Evolutionary conservation across 2,797 vertebrate species (phyloP), one percentile per base, ranked within the genome.

Genomic region (Dromococcyx pavoninus): DNA sequence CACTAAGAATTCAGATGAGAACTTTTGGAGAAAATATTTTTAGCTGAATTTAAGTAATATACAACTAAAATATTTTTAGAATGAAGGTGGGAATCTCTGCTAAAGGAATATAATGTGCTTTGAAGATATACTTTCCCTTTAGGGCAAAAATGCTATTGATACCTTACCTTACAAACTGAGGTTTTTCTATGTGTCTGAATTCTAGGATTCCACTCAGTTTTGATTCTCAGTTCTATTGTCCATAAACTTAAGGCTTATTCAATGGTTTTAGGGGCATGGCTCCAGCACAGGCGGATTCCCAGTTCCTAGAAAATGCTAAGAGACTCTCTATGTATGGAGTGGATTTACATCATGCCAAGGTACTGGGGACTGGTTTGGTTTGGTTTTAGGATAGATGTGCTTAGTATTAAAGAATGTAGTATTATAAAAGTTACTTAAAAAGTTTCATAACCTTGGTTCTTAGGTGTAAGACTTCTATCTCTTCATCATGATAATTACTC

Each of bases 291-390:
- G 99, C 99, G 4, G 99, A 99, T 93, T 90, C 98, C 72, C 98
- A 99, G 96, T 99, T 99, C 97, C 97, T 99, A 98, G 99, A 99
- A 98, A 99, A 99, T 73, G 99, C 99, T 70, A 99, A 99, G 98
- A 99, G 99, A 78, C 98, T 99, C 62, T 99, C 99, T 76, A 99
- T 99, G 99, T 99, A 99, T 4, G 99, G 99, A 5, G 99, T 99
- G 89, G 99, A 99, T 97, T 98, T 99, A 72, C 99, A 99, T 97
- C 99, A 98, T 56, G 99, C 99, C 66, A 99, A 99, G 99, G 99
- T 99, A 98, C 41, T 91, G 56, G 25, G 46, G 58, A 66, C 62
- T 70, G 21, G 17, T 35, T 93, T 72, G 7, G 28, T 54, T 77
- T 87, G 13, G 32, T 6, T 88, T 85, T 66, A 64, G 32, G 61